These are phyloP conservation scores for Tauraco hartlaubi DNA, from an alignment of 2,797 vertebrate species.

Conservation along the genomic window DNA sequence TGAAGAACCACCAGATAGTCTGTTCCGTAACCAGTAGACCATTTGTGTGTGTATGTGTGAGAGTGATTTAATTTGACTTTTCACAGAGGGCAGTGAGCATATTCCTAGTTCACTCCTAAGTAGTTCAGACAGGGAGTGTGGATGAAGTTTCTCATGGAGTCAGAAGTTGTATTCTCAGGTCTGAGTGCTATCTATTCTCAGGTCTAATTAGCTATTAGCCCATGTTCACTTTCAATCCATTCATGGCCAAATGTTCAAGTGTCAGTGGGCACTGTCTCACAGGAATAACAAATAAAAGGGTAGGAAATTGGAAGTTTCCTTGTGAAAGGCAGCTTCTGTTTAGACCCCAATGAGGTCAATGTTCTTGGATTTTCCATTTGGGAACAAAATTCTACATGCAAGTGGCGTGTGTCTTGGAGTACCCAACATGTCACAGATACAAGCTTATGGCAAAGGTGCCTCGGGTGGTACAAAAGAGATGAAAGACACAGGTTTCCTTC, in stretches of 20 bases:
- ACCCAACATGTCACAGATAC: not conserved
- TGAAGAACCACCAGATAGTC: not conserved
- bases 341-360: not conserved
- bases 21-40: constrained; percentile 11
- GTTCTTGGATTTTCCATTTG: not conserved
- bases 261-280: not conserved
- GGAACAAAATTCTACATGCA: not conserved
- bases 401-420: not conserved
- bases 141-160: constrained; percentile 16
- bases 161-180: not conserved
- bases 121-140: not conserved
- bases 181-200: not conserved
- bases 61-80: constrained; percentile 32
- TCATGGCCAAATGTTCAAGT: not conserved
- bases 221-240: not conserved
- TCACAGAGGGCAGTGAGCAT: not conserved
- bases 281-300: not conserved
- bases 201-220: not conserved
- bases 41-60: not conserved
- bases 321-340: not conserved
- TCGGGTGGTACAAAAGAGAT: not conserved
- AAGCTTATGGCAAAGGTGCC: not conserved
- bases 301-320: not conserved
- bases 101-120: not conserved
- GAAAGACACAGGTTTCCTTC: not conserved